Evolutionary conservation across 2,797 vertebrate species (phyloP).

Genomic region (Tolypeutes matacus): DNA sequence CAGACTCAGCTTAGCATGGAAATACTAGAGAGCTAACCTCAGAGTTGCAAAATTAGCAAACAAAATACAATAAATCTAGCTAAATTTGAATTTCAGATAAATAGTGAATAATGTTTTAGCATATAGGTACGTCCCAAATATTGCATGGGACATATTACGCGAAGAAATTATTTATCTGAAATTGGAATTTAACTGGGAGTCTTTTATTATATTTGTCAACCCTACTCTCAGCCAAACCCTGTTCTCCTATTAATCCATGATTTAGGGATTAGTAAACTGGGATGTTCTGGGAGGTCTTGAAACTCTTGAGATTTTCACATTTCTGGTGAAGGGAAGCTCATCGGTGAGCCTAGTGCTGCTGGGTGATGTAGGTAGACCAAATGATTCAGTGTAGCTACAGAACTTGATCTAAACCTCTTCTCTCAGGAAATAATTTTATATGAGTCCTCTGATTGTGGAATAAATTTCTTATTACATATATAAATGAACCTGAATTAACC

Average conservation of each 20-base stretch:
- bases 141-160: not conserved
- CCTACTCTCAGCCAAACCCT: not conserved
- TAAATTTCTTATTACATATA: too few species aligned
- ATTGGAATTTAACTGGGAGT: conserved; percentile 8
- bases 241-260: not conserved
- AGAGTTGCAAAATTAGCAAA: not conserved
- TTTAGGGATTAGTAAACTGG: not conserved
- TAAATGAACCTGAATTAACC: too few species aligned
- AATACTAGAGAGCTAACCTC: not conserved
- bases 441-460: too few species aligned
- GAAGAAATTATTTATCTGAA: not conserved
- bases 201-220: not conserved
- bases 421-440: too few species aligned
- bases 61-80: not conserved
- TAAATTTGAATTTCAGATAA: conserved; percentile 3
- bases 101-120: not conserved
- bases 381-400: too few species aligned
- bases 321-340: not conserved
- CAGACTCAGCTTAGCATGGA: not conserved
- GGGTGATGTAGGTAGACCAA: too few species aligned
- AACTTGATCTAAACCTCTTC: too few species aligned
- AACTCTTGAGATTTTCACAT: not conserved
- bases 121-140: not conserved
- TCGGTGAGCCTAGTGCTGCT: too few species aligned
- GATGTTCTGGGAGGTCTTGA: not conserved